Conservation (phyloP, 2,888 invertebrate genomes). For the Pyrocoelia pectoralis region DNA sequence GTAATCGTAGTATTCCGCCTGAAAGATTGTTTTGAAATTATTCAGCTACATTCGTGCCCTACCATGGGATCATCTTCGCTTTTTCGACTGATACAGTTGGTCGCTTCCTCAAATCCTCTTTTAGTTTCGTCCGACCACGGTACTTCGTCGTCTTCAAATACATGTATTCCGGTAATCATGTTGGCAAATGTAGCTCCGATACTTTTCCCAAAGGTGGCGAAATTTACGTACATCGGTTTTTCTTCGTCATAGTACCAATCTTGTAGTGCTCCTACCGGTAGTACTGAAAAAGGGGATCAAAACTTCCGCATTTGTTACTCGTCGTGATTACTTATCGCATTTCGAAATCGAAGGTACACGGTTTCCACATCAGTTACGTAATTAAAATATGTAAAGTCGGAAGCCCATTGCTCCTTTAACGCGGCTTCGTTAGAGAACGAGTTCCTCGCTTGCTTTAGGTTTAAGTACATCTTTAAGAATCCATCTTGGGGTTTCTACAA, state of each 20-base stretch:
- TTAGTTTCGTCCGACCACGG: not conserved
- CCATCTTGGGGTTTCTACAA: not conserved
- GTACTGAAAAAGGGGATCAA: not conserved
- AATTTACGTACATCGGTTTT: not conserved
- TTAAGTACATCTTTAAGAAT: not conserved
- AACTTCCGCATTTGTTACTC: not conserved
- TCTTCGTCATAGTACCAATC: not conserved
- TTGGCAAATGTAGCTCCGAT: not conserved
- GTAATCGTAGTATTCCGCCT: not conserved
- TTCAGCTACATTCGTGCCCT: not conserved
- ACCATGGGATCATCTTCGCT: not conserved
- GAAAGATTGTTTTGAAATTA: not conserved
- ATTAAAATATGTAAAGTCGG: not conserved
- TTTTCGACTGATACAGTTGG: not conserved
- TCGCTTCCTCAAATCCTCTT: not conserved
- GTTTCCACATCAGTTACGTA: not conserved
- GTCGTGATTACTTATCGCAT: not conserved
- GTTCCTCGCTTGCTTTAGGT: not conserved
- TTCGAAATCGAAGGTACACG: not conserved
- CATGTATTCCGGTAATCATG: not conserved
- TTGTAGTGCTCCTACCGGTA: not conserved
- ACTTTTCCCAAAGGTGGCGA: not conserved
- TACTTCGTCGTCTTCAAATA: not conserved
- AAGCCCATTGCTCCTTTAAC: not conserved
- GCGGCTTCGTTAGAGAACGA: not conserved